phyloP scores from a whole-genome alignment of 2,113 vertebrate genomes.

The Misgurnus anguillicaudatus region DNA sequence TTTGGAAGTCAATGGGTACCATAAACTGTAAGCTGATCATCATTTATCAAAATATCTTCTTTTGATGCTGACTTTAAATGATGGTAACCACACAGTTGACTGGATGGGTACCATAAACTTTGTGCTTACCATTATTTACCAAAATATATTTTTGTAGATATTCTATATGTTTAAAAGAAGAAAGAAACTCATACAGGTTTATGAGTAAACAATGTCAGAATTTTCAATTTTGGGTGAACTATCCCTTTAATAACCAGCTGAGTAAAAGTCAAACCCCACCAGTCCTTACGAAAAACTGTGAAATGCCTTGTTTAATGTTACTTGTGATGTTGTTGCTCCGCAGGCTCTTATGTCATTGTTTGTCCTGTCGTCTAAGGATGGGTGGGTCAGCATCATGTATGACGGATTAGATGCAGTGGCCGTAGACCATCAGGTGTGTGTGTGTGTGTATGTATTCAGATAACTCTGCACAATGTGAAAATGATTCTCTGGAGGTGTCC shows the following conservation, averaged over 20 bases:
- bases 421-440: conserved; percentile 81
- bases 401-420: conserved; percentile 82
- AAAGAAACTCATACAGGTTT: too few relatives aligned
- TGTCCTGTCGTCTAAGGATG: conserved; percentile 84
- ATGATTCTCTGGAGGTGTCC: conserved; percentile 14
- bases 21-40: too few relatives aligned
- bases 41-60: too few relatives aligned
- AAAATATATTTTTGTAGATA: too few relatives aligned
- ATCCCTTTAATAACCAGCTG: background rate
- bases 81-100: too few relatives aligned
- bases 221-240: too few relatives aligned
- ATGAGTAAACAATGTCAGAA: too few relatives aligned
- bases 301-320: background rate
- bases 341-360: conserved; percentile 86
- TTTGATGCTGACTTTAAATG: too few relatives aligned
- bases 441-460: conserved; percentile 23
- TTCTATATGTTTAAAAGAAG: too few relatives aligned
- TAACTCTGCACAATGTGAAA: conserved; percentile 13
- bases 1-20: too few relatives aligned
- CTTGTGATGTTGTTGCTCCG: conserved; percentile 50
- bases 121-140: too few relatives aligned
- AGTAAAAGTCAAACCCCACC: background rate
- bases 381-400: conserved; percentile 88
- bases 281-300: background rate
- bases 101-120: too few relatives aligned